phyloP scores from a whole-genome alignment of 1,140 invertebrate genomes.

The Wasmannia auropunctata region DNA sequence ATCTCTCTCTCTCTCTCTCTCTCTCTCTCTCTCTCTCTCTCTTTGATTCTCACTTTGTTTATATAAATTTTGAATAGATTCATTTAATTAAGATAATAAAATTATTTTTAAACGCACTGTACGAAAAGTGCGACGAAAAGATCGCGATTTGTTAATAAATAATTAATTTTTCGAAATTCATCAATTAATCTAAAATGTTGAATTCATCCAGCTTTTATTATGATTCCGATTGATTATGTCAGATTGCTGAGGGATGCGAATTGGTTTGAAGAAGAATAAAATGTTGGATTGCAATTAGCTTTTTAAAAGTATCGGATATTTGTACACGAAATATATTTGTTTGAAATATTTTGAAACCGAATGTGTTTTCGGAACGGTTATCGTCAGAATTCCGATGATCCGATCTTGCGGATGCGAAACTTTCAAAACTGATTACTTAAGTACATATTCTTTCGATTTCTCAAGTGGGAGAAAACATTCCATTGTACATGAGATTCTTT shows the following conservation, averaged over 20 bases:
- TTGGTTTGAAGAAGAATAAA: not conserved
- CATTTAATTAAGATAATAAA: not conserved
- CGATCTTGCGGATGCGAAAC: not conserved
- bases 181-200: not conserved
- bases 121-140: conserved; percentile 24
- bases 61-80: not conserved
- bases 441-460: conserved; percentile 41
- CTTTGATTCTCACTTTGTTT: not conserved
- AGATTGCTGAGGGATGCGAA: not conserved
- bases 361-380: not conserved
- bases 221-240: not conserved
- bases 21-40: not conserved
- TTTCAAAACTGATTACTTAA: conserved; percentile 14
- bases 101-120: not conserved
- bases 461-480: not conserved
- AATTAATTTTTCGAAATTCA: not conserved
- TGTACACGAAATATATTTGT: not conserved
- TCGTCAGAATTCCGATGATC: not conserved
- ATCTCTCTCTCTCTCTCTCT: not conserved
- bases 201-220: conserved; percentile 2
- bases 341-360: not conserved
- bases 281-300: not conserved
- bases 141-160: not conserved
- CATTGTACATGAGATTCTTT: not conserved
- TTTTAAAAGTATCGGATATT: conserved; percentile 14